A percentile compares a stretch with the other conserved stretches of the same genome.
phyloP scores from a whole-genome alignment of 2,797 vertebrate species.

The Acanthurus tractus region DNA sequence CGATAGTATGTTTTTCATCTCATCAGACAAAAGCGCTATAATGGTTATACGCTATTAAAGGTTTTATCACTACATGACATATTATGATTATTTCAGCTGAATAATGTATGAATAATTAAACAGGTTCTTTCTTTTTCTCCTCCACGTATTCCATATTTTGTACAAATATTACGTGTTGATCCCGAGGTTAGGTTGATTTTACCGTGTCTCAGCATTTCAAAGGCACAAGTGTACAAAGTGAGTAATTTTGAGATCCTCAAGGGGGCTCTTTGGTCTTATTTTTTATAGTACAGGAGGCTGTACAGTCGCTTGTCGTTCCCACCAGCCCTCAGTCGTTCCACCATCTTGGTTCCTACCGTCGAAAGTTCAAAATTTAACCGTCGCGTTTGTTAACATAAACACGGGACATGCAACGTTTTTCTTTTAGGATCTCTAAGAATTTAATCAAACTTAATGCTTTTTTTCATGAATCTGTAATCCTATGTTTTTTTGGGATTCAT shows the following conservation, averaged over 20 bases:
- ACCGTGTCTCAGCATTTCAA: not conserved
- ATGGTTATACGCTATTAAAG: not conserved
- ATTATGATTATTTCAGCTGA: not conserved
- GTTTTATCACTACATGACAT: not conserved
- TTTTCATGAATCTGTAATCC: not conserved
- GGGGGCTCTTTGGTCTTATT: slow-evolving; percentile 78
- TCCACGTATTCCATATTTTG: not conserved
- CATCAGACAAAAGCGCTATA: not conserved
- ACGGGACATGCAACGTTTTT: accelerated
- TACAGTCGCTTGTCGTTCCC: slow-evolving; percentile 41
- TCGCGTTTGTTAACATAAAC: slow-evolving; percentile 27
- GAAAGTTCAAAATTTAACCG: slow-evolving; percentile 58
- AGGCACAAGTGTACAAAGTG: slow-evolving; percentile 14
- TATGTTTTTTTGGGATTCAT: not conserved
- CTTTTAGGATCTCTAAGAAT: accelerated
- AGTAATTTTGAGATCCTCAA: slow-evolving; percentile 70
- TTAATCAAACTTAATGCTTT: not conserved
- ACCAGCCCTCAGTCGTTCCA: slow-evolving; percentile 65
- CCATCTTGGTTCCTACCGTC: slow-evolving; percentile 83
- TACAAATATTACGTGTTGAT: not conserved
- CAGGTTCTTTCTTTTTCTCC: not conserved
- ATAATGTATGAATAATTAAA: not conserved
- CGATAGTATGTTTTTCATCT: not conserved
- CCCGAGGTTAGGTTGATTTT: not conserved
- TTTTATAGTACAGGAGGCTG: slow-evolving; percentile 57